Evolutionary conservation across 92 coral and sea anemone species (phyloP).

Genomic region (Phenganax stokvisi): DNA sequence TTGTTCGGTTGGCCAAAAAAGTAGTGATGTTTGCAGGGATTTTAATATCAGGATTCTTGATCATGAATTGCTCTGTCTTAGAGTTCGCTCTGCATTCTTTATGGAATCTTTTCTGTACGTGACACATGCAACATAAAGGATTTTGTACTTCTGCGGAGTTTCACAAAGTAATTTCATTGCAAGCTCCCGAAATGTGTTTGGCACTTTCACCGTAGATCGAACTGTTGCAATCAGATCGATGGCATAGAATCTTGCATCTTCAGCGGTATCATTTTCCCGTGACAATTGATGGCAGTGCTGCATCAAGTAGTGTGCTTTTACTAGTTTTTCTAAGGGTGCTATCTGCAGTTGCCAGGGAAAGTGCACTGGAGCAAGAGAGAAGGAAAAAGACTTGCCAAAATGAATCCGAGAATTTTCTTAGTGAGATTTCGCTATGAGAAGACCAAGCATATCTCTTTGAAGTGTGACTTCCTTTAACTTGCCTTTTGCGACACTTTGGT

Average conservation of each 20-base stretch:
- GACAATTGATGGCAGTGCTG: neutral
- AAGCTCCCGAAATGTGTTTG: too few relatives aligned
- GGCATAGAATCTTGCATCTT: too few relatives aligned
- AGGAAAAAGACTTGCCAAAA: neutral
- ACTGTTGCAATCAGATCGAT: too few relatives aligned
- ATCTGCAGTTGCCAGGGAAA: neutral
- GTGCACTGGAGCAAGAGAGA: conserved; percentile 8
- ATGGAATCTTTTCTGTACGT: too few relatives aligned
- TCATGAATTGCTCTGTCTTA: neutral
- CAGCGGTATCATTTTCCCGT: neutral
- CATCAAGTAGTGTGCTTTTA: neutral
- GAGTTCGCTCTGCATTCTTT: neutral
- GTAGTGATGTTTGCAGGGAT: neutral
- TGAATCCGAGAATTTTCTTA: neutral
- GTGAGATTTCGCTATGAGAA: conserved; percentile 1
- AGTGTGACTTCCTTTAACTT: neutral
- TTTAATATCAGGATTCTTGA: conserved; percentile 6
- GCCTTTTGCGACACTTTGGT: conserved; percentile 18
- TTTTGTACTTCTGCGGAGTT: too few relatives aligned
- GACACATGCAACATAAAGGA: too few relatives aligned
- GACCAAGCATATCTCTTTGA: conserved; percentile 1
- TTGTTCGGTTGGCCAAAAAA: neutral
- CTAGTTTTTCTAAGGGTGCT: conserved; percentile 1
- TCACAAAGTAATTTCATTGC: too few relatives aligned
- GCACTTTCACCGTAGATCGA: too few relatives aligned